These are phyloP conservation scores for Dendrocopos noguchii DNA, from an alignment of 2,113 vertebrate genomes.

Conservation along the genomic window DNA sequence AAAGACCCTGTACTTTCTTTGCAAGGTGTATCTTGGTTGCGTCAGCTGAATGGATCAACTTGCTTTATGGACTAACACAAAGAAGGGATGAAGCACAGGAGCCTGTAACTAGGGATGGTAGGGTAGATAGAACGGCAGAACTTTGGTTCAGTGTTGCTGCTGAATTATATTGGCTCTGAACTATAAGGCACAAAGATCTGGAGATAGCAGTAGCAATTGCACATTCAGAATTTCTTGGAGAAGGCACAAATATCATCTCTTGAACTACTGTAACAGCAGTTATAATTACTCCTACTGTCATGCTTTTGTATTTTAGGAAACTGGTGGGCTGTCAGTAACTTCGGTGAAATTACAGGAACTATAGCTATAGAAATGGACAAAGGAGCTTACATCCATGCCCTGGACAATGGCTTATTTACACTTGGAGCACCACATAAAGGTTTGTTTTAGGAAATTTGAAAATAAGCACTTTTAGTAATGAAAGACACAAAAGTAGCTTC, in stretches of 20 bases:
- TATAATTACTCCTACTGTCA: neutral
- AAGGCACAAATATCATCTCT: neutral
- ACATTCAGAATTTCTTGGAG: neutral
- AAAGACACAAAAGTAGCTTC: neutral
- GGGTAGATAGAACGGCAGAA: neutral
- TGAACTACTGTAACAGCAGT: neutral
- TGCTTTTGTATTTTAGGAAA: slow-evolving; percentile 77
- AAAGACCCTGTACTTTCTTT: neutral
- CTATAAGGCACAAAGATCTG: neutral
- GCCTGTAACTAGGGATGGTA: neutral
- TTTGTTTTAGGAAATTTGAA: slow-evolving; percentile 17
- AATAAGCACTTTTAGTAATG: neutral
- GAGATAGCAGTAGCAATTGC: neutral
- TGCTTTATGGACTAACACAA: neutral
- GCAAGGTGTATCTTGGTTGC: neutral
- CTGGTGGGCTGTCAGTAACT: slow-evolving; percentile 89
- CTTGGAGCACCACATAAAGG: slow-evolving; percentile 91
- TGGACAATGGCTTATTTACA: slow-evolving; percentile 96
- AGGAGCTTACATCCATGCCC: slow-evolving; percentile 90
- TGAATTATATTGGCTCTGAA: neutral
- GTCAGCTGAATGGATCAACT: neutral
- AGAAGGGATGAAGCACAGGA: neutral
- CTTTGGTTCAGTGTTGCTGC: neutral
- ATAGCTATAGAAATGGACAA: slow-evolving; percentile 96
- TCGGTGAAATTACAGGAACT: slow-evolving; percentile 90